phyloP scores from a whole-genome alignment of 2,888 invertebrate species.

The Heteromyza rotundicornis region DNA sequence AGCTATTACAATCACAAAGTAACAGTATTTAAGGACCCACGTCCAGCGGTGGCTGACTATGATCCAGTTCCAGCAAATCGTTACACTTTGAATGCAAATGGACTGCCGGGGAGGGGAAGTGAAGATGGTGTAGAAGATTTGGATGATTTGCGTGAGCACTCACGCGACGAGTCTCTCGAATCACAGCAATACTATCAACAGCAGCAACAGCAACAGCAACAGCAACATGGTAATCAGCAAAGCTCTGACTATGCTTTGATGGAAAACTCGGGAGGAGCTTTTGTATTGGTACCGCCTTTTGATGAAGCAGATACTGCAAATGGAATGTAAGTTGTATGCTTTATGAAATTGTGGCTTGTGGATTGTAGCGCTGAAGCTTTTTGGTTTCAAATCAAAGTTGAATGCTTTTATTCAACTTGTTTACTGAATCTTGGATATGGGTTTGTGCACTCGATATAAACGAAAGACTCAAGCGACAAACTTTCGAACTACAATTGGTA shows the following conservation, averaged over 20 bases:
- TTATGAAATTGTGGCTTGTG: neutral
- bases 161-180: constrained; percentile 3
- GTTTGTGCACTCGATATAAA: neutral
- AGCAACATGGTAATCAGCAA: constrained; percentile 38
- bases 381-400: neutral
- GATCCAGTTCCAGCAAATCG: neutral
- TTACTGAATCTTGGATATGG: constrained; percentile 21
- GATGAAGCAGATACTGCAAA: constrained; percentile 17
- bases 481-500: neutral
- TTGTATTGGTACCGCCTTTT: constrained; percentile 28
- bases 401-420: neutral
- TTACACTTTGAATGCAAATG: neutral
- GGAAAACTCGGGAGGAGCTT: constrained; percentile 26
- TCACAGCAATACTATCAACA: constrained; percentile 16
- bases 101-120: neutral
- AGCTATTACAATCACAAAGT: neutral
- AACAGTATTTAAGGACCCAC: neutral
- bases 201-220: constrained; percentile 37
- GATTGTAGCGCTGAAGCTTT: neutral
- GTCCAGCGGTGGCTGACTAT: neutral
- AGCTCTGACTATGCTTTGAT: constrained; percentile 44
- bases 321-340: constrained; percentile 8
- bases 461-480: neutral
- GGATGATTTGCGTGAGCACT: constrained; percentile 35
- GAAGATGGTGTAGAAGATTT: neutral